Evolutionary conservation across 2,797 vertebrate species (phyloP).

Genomic region (Australoheros facetus): DNA sequence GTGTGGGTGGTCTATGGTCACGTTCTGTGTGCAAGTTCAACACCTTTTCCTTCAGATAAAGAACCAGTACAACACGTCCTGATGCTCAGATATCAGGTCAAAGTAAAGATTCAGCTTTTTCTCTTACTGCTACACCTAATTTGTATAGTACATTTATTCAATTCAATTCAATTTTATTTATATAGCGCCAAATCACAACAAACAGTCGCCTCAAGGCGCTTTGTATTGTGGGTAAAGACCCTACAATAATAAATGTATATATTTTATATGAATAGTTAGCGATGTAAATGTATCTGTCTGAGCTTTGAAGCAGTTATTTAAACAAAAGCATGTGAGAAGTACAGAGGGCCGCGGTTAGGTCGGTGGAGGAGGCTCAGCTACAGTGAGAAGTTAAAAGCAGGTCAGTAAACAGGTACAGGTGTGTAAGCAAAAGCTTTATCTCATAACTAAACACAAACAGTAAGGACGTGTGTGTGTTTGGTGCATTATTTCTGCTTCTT

Average conservation of each 20-base stretch:
- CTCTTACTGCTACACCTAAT: not conserved
- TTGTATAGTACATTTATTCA: no score
- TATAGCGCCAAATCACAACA: no score
- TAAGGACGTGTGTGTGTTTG: no score
- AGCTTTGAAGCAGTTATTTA: not conserved
- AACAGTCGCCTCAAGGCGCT: no score
- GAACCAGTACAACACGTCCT: not conserved
- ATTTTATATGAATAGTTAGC: no score
- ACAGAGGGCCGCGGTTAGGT: not conserved
- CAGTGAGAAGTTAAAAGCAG: not conserved
- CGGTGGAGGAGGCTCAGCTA: not conserved
- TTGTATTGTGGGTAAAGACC: no score
- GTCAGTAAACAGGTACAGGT: not conserved
- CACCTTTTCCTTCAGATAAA: not conserved
- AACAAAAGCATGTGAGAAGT: not conserved
- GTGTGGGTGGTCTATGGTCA: constrained; percentile 10
- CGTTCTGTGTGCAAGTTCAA: not conserved
- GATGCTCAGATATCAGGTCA: not conserved
- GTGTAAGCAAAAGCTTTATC: not conserved
- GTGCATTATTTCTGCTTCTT: no score
- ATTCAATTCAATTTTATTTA: no score
- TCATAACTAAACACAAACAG: not conserved
- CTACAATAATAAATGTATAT: no score
- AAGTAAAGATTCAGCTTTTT: not conserved
- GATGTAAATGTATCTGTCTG: not conserved